Conservation (phyloP, 2,113 vertebrate species). For the Xiphias gladius region DNA sequence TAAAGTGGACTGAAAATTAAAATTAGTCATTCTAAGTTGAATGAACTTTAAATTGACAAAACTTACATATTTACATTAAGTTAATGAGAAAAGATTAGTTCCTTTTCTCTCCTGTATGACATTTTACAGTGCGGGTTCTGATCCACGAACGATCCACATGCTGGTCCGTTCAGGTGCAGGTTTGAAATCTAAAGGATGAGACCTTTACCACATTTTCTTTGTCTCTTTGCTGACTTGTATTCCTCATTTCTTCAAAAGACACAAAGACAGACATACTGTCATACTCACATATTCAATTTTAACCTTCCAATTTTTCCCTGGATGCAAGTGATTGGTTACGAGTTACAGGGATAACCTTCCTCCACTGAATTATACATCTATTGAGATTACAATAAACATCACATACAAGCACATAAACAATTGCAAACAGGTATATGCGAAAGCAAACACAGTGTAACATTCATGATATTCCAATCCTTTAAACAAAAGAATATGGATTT, state of each 20-base stretch:
- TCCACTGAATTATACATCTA: slow-evolving; percentile 27
- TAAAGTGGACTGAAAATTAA: too few relatives aligned
- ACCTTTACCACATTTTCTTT: neutral
- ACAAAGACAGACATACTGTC: neutral
- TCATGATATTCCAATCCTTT: neutral
- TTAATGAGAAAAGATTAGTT: neutral
- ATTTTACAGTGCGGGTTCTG: neutral
- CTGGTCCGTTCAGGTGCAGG: too few relatives aligned
- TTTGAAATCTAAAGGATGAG: neutral
- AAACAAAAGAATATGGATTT: neutral
- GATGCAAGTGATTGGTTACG: slow-evolving; percentile 37
- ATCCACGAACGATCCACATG: neutral
- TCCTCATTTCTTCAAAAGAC: neutral
- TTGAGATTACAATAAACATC: slow-evolving; percentile 10
- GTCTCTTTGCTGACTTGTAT: neutral
- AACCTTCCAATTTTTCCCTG: slow-evolving; percentile 40
- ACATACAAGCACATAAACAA: neutral
- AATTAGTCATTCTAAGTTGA: too few relatives aligned
- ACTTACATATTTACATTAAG: neutral
- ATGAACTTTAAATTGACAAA: neutral
- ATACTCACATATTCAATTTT: slow-evolving; percentile 46
- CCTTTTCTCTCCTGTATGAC: neutral
- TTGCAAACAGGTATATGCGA: neutral
- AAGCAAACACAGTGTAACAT: neutral
- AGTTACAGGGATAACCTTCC: neutral